Base-by-base conservation (phyloP, 2,888 invertebrate genomes). In the Phaonia tiefii region DNA sequence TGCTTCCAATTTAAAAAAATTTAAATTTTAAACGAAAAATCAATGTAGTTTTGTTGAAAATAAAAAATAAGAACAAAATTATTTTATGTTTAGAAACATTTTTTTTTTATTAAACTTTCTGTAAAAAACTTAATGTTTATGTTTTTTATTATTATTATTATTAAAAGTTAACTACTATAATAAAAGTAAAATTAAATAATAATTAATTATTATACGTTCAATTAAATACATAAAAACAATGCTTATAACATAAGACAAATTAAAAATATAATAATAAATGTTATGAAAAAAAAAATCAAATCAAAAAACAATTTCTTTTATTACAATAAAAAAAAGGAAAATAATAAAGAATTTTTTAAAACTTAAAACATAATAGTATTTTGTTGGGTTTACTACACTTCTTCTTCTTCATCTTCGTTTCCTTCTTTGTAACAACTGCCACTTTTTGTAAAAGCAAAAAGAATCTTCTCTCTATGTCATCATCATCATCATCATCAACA, bases 101-200 rank as follows among this genome's bases (percentile, higher is more conserved):
- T 0, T 72, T 58, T 56, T 69, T 46, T 58, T 58, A 44, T 44
- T 71, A n/a, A n/a, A n/a, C n/a, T 49, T 60, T 71, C n/a, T 20
- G 63, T 20, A 63, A 63, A 81, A 75, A 78, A 72, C 63, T 63
- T 63, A 60, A 75, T n/a, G 76, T 76, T 69, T 76, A 76, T 78
- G 44, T 65, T 60, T 31, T 70, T 66, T 46, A 56, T 76, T n/a
- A n/a, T n/a, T 76, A 75, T 49, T 63, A 74, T 74, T n/a, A n/a
- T 77, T 80, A 76, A 63, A 46, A 37, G 42, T n/a, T n/a, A n/a
- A n/a, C n/a, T n/a, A n/a, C n/a, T 31, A 3, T 31, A 46, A 44
- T 46, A 78, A 75, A 69, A 75, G 71, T 81, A 81, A 81, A 81
- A 81, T 81, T 81, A 81, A 81, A 81, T 81, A 81, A 81, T 81